Conservation (phyloP, 92 coral and sea anemone genomes). For the Phymanthus crucifer region DNA sequence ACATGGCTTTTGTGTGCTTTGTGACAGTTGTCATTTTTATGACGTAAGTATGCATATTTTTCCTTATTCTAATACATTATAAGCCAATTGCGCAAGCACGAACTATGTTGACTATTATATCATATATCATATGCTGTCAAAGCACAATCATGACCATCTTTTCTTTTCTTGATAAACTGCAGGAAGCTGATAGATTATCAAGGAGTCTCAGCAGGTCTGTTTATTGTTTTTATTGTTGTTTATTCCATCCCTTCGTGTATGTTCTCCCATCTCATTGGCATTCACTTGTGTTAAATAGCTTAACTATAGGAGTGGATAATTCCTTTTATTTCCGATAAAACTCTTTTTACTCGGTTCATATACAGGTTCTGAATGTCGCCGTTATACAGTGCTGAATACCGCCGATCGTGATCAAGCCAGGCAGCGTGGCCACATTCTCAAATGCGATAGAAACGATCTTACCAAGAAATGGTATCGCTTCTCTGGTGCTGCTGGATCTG, state of each 20-base stretch:
- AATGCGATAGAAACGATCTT: conserved; percentile 26
- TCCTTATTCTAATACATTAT: background rate
- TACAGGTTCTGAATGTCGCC: background rate
- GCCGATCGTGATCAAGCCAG: background rate
- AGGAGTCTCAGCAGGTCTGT: background rate
- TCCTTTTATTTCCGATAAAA: too few species aligned
- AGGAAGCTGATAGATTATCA: background rate
- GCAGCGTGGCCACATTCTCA: background rate
- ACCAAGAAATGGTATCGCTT: conserved; percentile 56
- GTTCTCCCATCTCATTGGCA: too few species aligned
- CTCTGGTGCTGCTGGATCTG: conserved; percentile 45
- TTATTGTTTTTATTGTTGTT: too few species aligned
- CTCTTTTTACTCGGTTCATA: too few species aligned
- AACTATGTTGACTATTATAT: too few species aligned
- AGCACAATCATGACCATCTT: background rate
- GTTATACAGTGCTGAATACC: background rate
- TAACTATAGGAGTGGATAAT: too few species aligned
- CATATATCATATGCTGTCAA: too few species aligned
- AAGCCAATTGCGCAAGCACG: too few species aligned
- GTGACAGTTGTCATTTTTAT: background rate
- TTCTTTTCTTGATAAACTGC: background rate
- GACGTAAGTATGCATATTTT: background rate
- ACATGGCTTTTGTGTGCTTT: background rate
- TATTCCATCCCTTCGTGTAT: too few species aligned
- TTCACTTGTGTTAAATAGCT: too few species aligned